Percentiles rank a stretch among this genome's conserved stretches.
These are phyloP conservation scores for Drosophila demipolita DNA, from an alignment of 2,888 invertebrate genomes.

Conservation along the genomic window DNA sequence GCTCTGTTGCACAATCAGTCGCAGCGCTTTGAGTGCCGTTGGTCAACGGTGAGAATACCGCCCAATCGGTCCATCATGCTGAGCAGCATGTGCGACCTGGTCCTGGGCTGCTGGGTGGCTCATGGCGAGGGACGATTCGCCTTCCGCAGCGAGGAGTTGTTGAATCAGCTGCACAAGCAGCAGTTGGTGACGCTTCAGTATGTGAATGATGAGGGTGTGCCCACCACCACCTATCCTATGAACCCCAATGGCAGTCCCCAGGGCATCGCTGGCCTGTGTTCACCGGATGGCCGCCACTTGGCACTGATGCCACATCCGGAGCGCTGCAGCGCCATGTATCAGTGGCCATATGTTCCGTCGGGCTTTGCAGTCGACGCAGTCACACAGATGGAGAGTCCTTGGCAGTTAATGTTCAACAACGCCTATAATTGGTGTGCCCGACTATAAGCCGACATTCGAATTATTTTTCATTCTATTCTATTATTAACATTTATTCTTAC, in stretches of 20 bases:
- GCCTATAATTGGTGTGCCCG: conserved; percentile 90
- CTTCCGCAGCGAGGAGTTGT: conserved; percentile 86
- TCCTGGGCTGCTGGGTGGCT: conserved; percentile 98
- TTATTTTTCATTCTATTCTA: background rate
- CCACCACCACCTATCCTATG: conserved; percentile 94
- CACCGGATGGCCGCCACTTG: conserved; percentile 95
- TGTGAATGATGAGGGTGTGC: conserved; percentile 91
- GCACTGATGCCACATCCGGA: conserved; percentile 99
- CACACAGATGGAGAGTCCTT: conserved; percentile 90
- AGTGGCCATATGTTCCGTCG: conserved; percentile 91
- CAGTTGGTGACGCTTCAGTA: conserved; percentile 92
- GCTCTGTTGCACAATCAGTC: conserved; percentile 94
- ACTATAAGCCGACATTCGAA: background rate
- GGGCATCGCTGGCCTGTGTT: conserved; percentile 96
- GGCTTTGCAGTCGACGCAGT: conserved; percentile 81
- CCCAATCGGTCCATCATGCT: conserved; percentile 92
- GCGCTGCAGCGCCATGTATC: conserved; percentile 94
- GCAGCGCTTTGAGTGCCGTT: conserved; percentile 93
- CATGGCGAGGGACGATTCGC: conserved; percentile 97
- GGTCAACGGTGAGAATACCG: conserved; percentile 91
- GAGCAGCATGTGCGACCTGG: conserved; percentile 93
- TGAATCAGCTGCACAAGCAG: conserved; percentile 86
- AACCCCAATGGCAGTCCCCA: conserved; percentile 96
- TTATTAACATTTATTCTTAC: conserved; percentile 2
- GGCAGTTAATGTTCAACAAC: conserved; percentile 96